phyloP scores from a whole-genome alignment of 2,113 vertebrate species.

The Psittacula cyanocephala region DNA sequence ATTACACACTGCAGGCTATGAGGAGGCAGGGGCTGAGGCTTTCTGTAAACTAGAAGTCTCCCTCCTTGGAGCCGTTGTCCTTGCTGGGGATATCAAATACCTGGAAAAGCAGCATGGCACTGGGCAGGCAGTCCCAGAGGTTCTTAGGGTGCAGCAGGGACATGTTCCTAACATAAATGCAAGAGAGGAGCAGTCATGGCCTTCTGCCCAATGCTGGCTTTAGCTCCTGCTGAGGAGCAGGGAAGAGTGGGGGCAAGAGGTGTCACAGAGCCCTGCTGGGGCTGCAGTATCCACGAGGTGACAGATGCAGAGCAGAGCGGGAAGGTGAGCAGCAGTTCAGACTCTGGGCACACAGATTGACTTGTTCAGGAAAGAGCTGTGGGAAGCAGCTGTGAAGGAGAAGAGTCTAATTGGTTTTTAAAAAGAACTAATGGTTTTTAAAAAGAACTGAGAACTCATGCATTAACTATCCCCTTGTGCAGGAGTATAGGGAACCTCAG shows the following conservation, averaged over 20 bases:
- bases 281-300: neutral
- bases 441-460: neutral
- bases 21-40: neutral
- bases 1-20: neutral
- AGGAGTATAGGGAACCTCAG: neutral
- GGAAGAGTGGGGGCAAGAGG: neutral
- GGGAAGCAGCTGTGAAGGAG: neutral
- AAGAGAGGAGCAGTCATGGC: neutral
- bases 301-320: neutral
- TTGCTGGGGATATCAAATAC: neutral
- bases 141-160: neutral
- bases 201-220: neutral
- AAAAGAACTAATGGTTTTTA: neutral
- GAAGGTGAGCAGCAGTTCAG: neutral
- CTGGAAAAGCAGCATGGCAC: neutral
- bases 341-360: neutral
- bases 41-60: neutral
- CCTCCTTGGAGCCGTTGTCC: neutral
- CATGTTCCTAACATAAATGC: neutral
- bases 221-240: neutral
- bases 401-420: neutral
- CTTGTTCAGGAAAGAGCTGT: neutral
- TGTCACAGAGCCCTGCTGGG: fast-evolving
- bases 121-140: neutral
- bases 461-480: neutral